Conservation (phyloP, 2,113 vertebrate species). For the Paradoxurus hermaphroditus region DNA sequence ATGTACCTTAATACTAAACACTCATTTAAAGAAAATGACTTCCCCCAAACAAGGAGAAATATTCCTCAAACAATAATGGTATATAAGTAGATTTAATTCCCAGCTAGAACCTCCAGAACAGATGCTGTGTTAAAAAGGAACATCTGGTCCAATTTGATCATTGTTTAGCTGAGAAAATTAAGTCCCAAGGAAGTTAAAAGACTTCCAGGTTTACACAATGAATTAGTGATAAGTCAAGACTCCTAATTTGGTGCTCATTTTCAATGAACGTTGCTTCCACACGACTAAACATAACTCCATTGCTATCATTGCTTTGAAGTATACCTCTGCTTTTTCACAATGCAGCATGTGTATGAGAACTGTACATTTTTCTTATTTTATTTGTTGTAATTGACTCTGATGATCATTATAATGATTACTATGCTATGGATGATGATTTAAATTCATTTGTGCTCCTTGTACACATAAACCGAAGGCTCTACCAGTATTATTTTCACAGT, state of each 20-base stretch:
- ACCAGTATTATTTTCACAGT: slow-evolving; percentile 71
- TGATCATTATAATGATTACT: slow-evolving; percentile 26
- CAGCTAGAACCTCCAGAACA: neutral
- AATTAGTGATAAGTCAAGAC: neutral
- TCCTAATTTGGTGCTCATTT: slow-evolving; percentile 32
- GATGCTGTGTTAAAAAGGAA: slow-evolving; percentile 10
- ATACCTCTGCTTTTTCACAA: neutral
- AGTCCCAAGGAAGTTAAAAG: slow-evolving; percentile 10
- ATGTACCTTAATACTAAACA: neutral
- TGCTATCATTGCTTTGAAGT: neutral
- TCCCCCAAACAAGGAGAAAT: neutral
- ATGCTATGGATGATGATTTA: slow-evolving; percentile 32
- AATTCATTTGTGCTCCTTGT: slow-evolving; percentile 37
- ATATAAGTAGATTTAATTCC: neutral
- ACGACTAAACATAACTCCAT: neutral
- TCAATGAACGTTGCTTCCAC: neutral
- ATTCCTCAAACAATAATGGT: neutral
- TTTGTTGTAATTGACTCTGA: neutral
- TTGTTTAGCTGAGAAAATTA: slow-evolving; percentile 29
- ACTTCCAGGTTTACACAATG: slow-evolving; percentile 12
- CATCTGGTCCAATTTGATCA: slow-evolving; percentile 35
- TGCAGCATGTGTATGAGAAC: neutral
- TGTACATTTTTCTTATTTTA: slow-evolving; percentile 26
- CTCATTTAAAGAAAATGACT: neutral
- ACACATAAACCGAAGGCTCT: slow-evolving; percentile 36